Evolutionary conservation across 2,888 invertebrate genomes (phyloP), one percentile per base, ranked within the genome.

Genomic region (Sphecodes monilicornis): DNA sequence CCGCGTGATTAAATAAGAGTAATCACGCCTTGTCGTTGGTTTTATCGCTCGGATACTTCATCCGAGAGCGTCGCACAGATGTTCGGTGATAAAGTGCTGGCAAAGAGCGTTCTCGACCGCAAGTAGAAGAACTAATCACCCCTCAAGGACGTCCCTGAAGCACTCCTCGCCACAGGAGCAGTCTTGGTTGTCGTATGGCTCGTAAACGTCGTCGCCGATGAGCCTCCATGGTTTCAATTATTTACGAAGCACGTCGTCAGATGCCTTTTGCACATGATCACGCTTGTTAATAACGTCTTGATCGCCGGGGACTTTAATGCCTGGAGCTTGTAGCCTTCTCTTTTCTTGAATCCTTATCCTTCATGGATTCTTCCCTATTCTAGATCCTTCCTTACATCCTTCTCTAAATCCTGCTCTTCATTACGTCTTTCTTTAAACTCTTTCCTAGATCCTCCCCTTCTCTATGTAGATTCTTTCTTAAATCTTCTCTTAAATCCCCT

Each of bases 101-200:
- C 11, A 57, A 57, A n/a, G 4, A 26, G 54, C 54, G n/a, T 57
- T n/a, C 54, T 57, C 26, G 54, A 26, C 54, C 26, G 26, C 26
- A 11, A 57, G 54, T 57, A 57, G n/a, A 57, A 57, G 54, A 57
- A 26, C n/a, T 57, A 57, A 57, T 57, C 26, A n/a, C 54, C 54
- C 11, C 54, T 26, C 54, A 26, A 57, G 54, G 26, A 26, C 54
- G 54, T 57, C 54, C 54, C 54, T n/a, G 54, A 57, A 57, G 26
- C 54, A n/a, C 54, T 57, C 54, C 26, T 57, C 26, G 4, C n/a
- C 54, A n/a, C 54, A 26, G 26, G 26, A 57, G 10, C 54, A 57
- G 26, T 57, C n/a, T n/a, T 57, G 54, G 54, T 57, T 57, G 54
- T n/a, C 54, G 11, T 4, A 10, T 57, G 54, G 11, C 54, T 57